Base-by-base conservation (phyloP, 2,888 invertebrate genomes). In the Hirtodrosophila cameraria region DNA sequence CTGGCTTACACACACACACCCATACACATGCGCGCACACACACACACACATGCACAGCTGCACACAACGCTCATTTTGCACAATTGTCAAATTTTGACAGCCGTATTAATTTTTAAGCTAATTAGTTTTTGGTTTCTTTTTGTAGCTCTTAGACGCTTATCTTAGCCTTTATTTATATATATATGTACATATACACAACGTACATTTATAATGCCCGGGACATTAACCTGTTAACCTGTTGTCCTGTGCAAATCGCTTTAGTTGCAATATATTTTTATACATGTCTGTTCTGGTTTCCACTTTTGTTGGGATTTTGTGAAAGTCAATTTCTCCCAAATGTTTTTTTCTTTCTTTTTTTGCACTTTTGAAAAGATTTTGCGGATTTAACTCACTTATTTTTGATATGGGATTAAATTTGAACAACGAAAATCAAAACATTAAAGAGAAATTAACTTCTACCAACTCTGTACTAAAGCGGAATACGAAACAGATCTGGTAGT, bases 21-120 rank as follows among this genome's bases (percentile, higher is more conserved):
- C 8, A 20, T 9, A 31, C 18, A 13, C 23, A 36, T 8, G 11
- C 28, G n/a, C 41, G n/a, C 8, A 20, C 13, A 31, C 18, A 13
- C 23, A 36, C n/a, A 15, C 28, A 25, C 48, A 43, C 41, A 48
- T 35, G 12, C 46, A 35, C 39, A 52, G 2, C 33, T n/a, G 27
- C 12, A 16, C 2, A 16, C 2, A 45, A 25, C 23, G 13, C n/a
- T 11, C 7, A 46, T 43, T 16, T 18, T 15, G 31, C 43, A 45
- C 33, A 23, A 15, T 15, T 28, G 1, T 6, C 6, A 3, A 7
- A 7, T 28, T 6, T 7, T 3, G 15, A 11, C 30, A 9, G n/a
- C 20, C 18, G 15, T 25, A 46, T 38, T 33, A 15, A 46, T 28
- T n/a, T 25, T 25, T 28, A 30, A 36, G 27, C 18, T 12, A 15